A percentile compares a stretch with the other conserved stretches of the same genome.
phyloP scores from a whole-genome alignment of 2,113 vertebrate genomes.

The Myrmophylax atrothorax region DNA sequence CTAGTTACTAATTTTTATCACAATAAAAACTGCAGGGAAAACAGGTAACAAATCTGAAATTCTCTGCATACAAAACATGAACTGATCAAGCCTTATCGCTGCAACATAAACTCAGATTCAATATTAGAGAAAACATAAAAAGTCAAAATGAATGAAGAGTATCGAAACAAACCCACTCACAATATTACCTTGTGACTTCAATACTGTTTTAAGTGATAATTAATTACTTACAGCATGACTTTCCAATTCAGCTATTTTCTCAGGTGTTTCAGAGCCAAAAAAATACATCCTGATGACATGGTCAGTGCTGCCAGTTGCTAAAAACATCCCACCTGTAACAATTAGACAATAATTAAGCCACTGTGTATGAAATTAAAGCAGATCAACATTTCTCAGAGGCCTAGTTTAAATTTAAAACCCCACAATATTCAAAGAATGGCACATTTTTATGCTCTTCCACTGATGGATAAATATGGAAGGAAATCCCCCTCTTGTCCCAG shows the following conservation, averaged over 20 bases:
- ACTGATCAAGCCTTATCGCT: neutral
- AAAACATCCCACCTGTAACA: slow-evolving; percentile 91
- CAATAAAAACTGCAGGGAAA: neutral
- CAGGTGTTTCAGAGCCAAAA: slow-evolving; percentile 89
- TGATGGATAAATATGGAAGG: neutral
- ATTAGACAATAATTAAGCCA: neutral
- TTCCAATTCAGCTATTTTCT: slow-evolving; percentile 92
- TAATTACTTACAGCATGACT: slow-evolving; percentile 87
- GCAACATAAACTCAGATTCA: neutral
- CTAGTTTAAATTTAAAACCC: neutral
- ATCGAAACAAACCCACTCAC: neutral
- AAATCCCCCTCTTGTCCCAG: neutral
- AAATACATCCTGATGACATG: slow-evolving; percentile 97
- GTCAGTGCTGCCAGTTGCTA: slow-evolving; percentile 96
- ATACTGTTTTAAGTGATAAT: neutral
- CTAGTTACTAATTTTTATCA: neutral
- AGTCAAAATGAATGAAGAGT: neutral
- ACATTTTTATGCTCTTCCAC: neutral
- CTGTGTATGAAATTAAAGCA: neutral
- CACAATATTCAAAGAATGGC: neutral
- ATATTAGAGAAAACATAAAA: neutral
- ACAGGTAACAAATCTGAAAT: neutral
- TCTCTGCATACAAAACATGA: neutral
- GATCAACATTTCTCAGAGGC: neutral
- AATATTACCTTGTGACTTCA: neutral